Conservation (phyloP, 1,140 invertebrate genomes). For the Cherax destructor region DNA sequence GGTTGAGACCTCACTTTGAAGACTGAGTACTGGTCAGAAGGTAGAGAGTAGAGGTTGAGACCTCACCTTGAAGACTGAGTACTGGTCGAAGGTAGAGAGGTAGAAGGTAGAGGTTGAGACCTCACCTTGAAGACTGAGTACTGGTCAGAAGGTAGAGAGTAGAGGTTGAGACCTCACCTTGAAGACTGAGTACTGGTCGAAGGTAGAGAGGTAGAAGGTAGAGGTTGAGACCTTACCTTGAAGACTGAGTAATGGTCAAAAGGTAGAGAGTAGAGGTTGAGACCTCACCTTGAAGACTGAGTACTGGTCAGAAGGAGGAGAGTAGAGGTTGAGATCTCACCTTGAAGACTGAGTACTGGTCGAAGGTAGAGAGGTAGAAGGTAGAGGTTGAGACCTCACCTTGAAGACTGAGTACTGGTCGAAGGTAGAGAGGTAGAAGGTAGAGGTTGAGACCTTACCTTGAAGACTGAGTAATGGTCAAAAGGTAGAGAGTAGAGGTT, state of each 20-base stretch:
- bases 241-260: conserved; percentile 85
- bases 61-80: conserved; percentile 87
- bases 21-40: conserved; percentile 82
- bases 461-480: conserved; percentile 86
- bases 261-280: too few relatives aligned
- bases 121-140: conserved; percentile 88
- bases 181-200: conserved; percentile 85
- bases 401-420: conserved; percentile 88
- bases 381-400: conserved; percentile 76
- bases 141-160: conserved; percentile 76
- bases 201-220: too few relatives aligned
- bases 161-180: conserved; percentile 79
- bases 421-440: too few relatives aligned
- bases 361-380: conserved; percentile 74
- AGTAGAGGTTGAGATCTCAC: conserved; percentile 75
- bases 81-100: conserved; percentile 78
- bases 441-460: conserved; percentile 77
- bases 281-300: conserved; percentile 86
- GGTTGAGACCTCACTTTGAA: conserved; percentile 82
- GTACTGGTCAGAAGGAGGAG: conserved; percentile 78
- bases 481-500: too few relatives aligned
- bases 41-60: too few relatives aligned
- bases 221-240: conserved; percentile 79
- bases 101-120: too few relatives aligned
- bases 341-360: conserved; percentile 88